Evolutionary conservation across 1,140 invertebrate genomes (phyloP).

Genomic region (Drosophila leontia): DNA sequence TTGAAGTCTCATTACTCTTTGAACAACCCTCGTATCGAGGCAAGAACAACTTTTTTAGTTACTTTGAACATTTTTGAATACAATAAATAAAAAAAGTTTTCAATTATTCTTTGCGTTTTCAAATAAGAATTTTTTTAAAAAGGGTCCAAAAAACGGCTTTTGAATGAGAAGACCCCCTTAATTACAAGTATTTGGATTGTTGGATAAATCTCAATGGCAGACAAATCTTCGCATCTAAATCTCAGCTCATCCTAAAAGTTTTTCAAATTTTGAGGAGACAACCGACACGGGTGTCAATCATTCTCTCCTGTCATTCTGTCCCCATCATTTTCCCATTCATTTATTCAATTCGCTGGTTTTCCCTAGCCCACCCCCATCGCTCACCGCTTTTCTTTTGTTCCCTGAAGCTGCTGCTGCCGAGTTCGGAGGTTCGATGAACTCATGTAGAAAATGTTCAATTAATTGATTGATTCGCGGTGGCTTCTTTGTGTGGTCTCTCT

Average conservation of each 20-base stretch:
- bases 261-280: slow-evolving; percentile 7
- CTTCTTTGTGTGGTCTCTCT: slow-evolving; percentile 35
- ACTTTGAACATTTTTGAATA: no score
- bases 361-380: slow-evolving; percentile 19
- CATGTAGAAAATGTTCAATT: slow-evolving; percentile 73
- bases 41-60: no score
- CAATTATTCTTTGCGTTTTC: no score
- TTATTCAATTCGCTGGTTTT: slow-evolving; percentile 50
- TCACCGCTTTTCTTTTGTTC: slow-evolving; percentile 38
- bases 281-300: slow-evolving; percentile 28
- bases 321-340: slow-evolving; percentile 56
- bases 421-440: slow-evolving; percentile 74
- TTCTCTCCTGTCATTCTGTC: slow-evolving; percentile 25
- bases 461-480: slow-evolving; percentile 76
- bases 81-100: no score
- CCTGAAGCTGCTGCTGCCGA: slow-evolving; percentile 28
- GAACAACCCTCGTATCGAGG: no score
- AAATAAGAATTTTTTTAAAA: no score
- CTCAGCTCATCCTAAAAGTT: neutral
- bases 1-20: no score
- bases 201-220: neutral
- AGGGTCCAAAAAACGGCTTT: no score
- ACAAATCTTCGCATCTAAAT: neutral
- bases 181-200: neutral
- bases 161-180: no score